phyloP scores from a whole-genome alignment of 2,113 vertebrate genomes.

The Pollimyrus isidori region DNA sequence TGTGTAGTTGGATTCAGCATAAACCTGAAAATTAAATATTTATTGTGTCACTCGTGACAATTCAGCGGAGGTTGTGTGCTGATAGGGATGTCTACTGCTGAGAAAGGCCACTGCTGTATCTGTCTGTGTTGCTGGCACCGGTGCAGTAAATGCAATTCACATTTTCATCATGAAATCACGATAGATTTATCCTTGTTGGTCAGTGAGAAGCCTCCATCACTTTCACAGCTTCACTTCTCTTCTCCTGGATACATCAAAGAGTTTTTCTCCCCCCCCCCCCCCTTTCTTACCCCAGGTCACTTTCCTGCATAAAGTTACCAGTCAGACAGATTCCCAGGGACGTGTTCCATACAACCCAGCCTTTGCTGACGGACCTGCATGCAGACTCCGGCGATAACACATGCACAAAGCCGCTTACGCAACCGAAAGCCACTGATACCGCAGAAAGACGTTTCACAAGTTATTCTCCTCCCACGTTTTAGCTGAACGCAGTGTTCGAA shows the following conservation, averaged over 20 bases:
- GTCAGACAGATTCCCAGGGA: background rate
- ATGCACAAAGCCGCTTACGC: background rate
- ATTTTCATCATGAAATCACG: background rate
- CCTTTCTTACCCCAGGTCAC: background rate
- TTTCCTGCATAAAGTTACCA: background rate
- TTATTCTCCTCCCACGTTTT: conserved; percentile 21
- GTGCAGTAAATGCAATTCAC: background rate
- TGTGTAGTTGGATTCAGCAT: background rate
- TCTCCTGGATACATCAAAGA: background rate
- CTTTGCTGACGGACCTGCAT: background rate
- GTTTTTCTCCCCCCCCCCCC: background rate
- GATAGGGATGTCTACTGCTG: background rate
- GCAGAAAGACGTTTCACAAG: background rate
- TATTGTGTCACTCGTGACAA: background rate
- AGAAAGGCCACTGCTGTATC: background rate
- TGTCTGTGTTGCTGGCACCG: background rate
- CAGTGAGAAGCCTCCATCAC: conserved; percentile 23
- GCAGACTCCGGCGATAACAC: background rate
- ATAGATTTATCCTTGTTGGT: conserved; percentile 25
- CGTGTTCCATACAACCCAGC: background rate
- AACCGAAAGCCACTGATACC: background rate
- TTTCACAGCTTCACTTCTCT: background rate
- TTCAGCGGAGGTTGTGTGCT: background rate
- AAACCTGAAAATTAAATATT: background rate
- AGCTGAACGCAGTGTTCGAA: conserved; percentile 28